Conservation (phyloP, 2,113 vertebrate species). For the Proterorhinus semilunaris region DNA sequence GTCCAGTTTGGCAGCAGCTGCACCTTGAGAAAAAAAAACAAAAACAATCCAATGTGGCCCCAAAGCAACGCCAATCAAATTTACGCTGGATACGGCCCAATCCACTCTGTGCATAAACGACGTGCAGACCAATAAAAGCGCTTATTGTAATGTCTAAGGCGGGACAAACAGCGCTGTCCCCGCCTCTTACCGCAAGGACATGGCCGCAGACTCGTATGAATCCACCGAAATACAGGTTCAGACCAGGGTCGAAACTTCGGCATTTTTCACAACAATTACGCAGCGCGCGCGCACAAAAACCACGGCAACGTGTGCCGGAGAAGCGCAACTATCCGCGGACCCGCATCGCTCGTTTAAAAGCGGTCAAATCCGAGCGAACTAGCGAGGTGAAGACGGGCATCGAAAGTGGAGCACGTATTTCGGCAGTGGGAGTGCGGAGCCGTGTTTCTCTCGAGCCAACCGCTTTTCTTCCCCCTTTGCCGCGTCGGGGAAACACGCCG, state of each 20-base stretch:
- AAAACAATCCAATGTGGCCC: constrained; percentile 29
- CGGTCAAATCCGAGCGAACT: constrained; percentile 23
- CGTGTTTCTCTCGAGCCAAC: constrained; percentile 54
- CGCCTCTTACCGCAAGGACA: constrained; percentile 75
- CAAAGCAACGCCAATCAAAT: constrained; percentile 39
- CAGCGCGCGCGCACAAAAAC: constrained; percentile 9
- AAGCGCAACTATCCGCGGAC: constrained; percentile 29
- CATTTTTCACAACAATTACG: constrained; percentile 36
- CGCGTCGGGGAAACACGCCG: constrained; percentile 51
- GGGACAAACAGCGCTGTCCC: constrained; percentile 18
- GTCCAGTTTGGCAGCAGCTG: not conserved
- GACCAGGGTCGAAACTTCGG: constrained; percentile 61
- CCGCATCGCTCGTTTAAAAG: not conserved
- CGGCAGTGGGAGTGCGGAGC: constrained; percentile 56
- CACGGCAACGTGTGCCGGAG: constrained; percentile 23
- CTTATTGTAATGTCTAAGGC: constrained; percentile 23
- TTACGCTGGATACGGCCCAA: constrained; percentile 27
- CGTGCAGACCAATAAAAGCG: constrained; percentile 40
- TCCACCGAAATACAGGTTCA: constrained; percentile 28
- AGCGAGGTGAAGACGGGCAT: constrained; percentile 40
- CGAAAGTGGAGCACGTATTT: constrained; percentile 64
- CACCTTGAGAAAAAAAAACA: constrained; percentile 15
- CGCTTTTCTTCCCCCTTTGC: constrained; percentile 40
- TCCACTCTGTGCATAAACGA: not conserved
- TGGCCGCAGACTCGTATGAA: constrained; percentile 74